Evolutionary conservation across 2,797 vertebrate species (phyloP), one percentile per base, ranked within the genome.

Genomic region (Coregonus sp.): DNA sequence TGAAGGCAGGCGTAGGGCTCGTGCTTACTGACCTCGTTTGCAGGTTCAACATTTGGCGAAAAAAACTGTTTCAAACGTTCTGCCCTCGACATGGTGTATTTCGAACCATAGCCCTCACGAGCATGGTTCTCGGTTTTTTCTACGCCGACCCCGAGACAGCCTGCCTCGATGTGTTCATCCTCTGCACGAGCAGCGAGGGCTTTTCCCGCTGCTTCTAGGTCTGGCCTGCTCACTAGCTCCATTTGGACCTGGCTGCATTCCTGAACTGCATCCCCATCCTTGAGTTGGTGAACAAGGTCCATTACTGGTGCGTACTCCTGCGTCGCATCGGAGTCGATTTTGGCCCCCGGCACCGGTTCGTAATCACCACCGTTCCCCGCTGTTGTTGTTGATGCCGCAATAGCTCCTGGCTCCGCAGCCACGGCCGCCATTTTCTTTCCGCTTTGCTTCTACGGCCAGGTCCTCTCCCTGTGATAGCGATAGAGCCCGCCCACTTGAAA

Each of bases 401-500:
- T 96, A 92, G 96, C 95, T 93, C 94, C 96, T 93, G 96, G 95
- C 95, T 97, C 96, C 92, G 96, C 96, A 96, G 96, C 97, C 95
- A 96, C 96, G 87, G 97, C 97, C 96, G 97, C 98, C 98, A 99
- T 98, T 97, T 99, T 98, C 95, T 95, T 93, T 95, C 94, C 95
- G 94, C 94, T 95, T 92, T 96, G 93, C 92, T 92, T 82, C 85
- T 67, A 85, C 89, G 85, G 84, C 91, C 86, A 91, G 90, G 63
- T 47, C 70, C 91, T 88, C 88, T 88, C 89, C 89, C 86, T 88
- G 89, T 86, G 91, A 87, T 89, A 84, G 89, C 78, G 78, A 72
- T 16, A 73, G 15, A 47, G 25, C 87, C 95, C 90, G 88, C 95
- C 94, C 82, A 77, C 77, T 15, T 3, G 4, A 6, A 2, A 35